Conservation (phyloP, 2,113 vertebrate species). For the Lepus europaeus region DNA sequence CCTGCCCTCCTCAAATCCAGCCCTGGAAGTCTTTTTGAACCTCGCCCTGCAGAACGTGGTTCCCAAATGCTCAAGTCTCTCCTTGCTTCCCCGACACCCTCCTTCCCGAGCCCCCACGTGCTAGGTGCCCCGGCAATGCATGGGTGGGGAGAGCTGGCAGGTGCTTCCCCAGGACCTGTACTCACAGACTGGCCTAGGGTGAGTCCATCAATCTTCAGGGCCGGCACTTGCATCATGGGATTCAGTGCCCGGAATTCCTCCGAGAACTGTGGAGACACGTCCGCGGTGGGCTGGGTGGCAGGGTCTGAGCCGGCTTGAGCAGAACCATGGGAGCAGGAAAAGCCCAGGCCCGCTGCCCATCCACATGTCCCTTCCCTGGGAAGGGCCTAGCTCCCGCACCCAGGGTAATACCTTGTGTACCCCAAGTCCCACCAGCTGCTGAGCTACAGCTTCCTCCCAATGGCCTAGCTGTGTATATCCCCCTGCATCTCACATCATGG, state of each 20-base stretch:
- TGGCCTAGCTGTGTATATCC: neutral
- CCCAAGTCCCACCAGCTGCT: neutral
- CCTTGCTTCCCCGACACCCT: neutral
- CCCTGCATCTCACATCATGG: neutral
- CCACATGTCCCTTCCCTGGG: neutral
- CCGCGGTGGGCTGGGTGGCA: neutral
- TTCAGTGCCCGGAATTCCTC: slow-evolving; percentile 92
- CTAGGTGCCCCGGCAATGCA: neutral
- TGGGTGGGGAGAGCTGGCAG: neutral
- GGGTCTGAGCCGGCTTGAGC: neutral
- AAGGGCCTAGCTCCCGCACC: neutral
- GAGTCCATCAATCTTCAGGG: slow-evolving; percentile 94
- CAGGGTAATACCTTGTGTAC: neutral
- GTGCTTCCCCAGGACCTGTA: neutral
- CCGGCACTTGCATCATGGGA: slow-evolving; percentile 97
- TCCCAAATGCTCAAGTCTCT: neutral
- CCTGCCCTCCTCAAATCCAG: rapidly evolving
- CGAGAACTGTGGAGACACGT: slow-evolving; percentile 88
- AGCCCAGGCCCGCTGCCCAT: neutral
- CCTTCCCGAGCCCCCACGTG: neutral
- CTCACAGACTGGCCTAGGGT: slow-evolving; percentile 95
- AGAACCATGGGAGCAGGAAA: neutral
- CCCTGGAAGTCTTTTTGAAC: neutral
- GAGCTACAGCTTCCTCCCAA: neutral
- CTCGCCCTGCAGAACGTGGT: neutral